Base-by-base conservation (phyloP, 2,797 vertebrate species). In the Cynopterus sphinx region DNA sequence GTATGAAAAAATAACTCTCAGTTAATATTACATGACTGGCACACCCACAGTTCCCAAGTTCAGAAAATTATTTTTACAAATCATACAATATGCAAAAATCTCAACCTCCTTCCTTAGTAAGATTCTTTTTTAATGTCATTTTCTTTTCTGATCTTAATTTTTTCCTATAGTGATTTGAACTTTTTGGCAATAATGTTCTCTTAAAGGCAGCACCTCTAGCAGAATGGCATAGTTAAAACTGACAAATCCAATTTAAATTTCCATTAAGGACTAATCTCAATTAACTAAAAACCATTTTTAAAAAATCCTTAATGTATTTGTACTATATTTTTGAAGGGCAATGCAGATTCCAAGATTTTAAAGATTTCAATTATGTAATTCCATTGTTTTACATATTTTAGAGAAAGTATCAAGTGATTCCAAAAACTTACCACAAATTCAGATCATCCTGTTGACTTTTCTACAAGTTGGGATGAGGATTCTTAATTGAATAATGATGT, bases 61-160 rank as follows among this genome's bases (percentile, higher is more conserved):
- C 79, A 83, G 41, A 87, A 89, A 95, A 87, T 41, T 36, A 91
- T 86, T 93, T 95, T 70, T n/a, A 92, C 13, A 90, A 96, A 84
- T 87, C 59, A 81, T 2, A 86, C 16, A 92, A 82, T 63, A 95
- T 43, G 8, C 36, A 33, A 91, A 96, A 91, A 87, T 82, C 46
- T 91, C 41, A 21, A 81, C 22, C 90, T 90, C 16, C 11, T 86
- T 87, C 55, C 49, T 87, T 9, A 39, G 28, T 61, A 87, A 74
- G 6, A 43, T 96, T 95, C 43, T 73, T 61, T 93, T 91, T 85
- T 65, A 88, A 79, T 91, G 21, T 53, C 33, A 73, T 57, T 96
- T 95, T 71, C 85, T 81, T 96, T 94, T 85, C 61, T 90, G 51
- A 95, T 88, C 16, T 71, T 85, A 77, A 4, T 84, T 74, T 65